A percentile compares a stretch with the other conserved stretches of the same genome.
Conservation (phyloP, 2,113 vertebrate genomes). For the Puntigrus tetrazona region DNA sequence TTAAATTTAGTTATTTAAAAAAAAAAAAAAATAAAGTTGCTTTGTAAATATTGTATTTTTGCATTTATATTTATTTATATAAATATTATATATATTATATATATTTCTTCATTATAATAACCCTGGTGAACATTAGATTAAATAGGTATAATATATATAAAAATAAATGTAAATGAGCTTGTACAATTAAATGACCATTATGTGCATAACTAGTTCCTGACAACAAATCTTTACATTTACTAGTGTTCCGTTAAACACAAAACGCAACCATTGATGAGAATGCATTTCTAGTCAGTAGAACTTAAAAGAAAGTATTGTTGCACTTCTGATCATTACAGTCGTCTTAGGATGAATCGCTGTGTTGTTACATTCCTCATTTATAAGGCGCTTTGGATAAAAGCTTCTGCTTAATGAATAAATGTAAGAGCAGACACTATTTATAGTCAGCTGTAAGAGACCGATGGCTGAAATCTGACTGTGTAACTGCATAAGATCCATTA, state of each 20-base stretch:
- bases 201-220: not conserved
- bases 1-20: no score
- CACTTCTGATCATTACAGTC: not conserved
- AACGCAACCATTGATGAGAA: not conserved
- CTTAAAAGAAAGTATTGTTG: not conserved
- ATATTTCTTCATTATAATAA: not conserved
- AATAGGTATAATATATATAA: not conserved
- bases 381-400: conserved; percentile 17
- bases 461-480: conserved; percentile 4
- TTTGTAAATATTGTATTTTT: no score
- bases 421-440: conserved; percentile 1
- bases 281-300: not conserved
- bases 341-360: not conserved
- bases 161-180: not conserved
- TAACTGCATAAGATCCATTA: not conserved
- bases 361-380: conserved; percentile 3
- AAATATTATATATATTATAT: no score
- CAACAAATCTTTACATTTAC: not conserved
- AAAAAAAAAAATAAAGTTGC: no score
- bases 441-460: not conserved
- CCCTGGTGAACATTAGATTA: not conserved
- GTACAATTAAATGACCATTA: not conserved
- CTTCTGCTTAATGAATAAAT: conserved; percentile 19
- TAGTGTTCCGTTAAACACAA: not conserved
- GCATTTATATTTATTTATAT: no score